A percentile compares a stretch with the other conserved stretches of the same genome.
These are phyloP conservation scores for Drosophila testacea DNA, from an alignment of 2,888 invertebrate genomes.

Conservation along the genomic window DNA sequence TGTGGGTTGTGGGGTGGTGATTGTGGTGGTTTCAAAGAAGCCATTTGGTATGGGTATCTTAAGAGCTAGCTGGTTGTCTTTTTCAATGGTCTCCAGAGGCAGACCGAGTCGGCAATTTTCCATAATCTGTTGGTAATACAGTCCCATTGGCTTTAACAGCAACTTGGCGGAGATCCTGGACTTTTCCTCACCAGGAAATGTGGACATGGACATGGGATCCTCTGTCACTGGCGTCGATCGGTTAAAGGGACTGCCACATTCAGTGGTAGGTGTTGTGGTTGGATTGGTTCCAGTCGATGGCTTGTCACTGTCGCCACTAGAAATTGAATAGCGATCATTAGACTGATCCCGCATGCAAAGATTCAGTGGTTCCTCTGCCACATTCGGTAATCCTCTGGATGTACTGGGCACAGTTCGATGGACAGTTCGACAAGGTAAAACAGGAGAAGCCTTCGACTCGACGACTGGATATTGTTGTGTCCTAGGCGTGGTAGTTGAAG, in stretches of 20 bases:
- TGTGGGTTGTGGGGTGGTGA: slow-evolving; percentile 13
- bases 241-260: slow-evolving; percentile 53
- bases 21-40: slow-evolving; percentile 59
- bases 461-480: slow-evolving; percentile 10
- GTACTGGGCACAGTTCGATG: slow-evolving; percentile 13
- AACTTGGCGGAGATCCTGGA: slow-evolving; percentile 85
- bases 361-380: slow-evolving; percentile 91
- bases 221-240: slow-evolving; percentile 48
- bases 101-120: slow-evolving; percentile 85
- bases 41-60: slow-evolving; percentile 83
- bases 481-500: slow-evolving; percentile 7
- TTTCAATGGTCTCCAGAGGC: slow-evolving; percentile 83
- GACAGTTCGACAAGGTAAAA: background rate
- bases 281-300: slow-evolving; percentile 32
- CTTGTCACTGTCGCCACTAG: slow-evolving; percentile 78
- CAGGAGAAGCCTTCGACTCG: slow-evolving; percentile 10
- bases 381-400: background rate
- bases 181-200: slow-evolving; percentile 84
- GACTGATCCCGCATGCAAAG: slow-evolving; percentile 91
- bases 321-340: slow-evolving; percentile 82
- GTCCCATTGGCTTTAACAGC: slow-evolving; percentile 91
- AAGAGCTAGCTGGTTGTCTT: slow-evolving; percentile 84
- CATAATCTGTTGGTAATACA: slow-evolving; percentile 91
- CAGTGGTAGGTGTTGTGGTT: slow-evolving; percentile 38
- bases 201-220: slow-evolving; percentile 6